A percentile compares a stretch with the other conserved stretches of the same genome.
These are phyloP conservation scores for Chironomus striatipennis DNA, from an alignment of 1,140 invertebrate species.

Conservation along the genomic window DNA sequence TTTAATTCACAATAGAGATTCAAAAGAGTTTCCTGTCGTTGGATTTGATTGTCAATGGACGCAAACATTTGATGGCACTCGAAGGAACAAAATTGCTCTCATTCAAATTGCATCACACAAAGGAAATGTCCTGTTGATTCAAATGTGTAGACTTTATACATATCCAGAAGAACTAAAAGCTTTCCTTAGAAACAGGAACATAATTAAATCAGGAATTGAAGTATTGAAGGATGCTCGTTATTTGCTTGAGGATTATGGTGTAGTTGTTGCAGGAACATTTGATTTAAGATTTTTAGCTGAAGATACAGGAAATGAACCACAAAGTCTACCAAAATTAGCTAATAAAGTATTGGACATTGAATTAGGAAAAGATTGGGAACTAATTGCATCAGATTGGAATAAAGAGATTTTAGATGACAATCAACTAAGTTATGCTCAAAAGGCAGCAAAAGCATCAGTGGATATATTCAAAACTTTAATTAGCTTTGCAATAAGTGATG, in stretches of 20 bases:
- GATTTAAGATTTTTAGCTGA: not conserved
- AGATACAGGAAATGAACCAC: not conserved
- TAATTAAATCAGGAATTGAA: not conserved
- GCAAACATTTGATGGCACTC: not conserved
- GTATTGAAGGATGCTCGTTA: not conserved
- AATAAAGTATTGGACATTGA: not conserved
- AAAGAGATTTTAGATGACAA: not conserved
- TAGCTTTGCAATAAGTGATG: not conserved
- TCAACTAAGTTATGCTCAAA: slow-evolving; percentile 14
- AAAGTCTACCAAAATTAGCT: not conserved
- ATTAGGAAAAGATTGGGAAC: not conserved
- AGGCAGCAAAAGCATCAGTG: not conserved
- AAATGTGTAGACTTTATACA: not conserved
- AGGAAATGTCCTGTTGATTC: not conserved
- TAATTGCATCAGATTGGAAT: not conserved
- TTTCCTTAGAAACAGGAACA: not conserved
- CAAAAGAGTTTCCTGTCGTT: not conserved
- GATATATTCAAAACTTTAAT: not conserved
- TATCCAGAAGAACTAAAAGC: not conserved
- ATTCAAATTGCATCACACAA: not conserved
- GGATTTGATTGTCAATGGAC: slow-evolving; percentile 1
- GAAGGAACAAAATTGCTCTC: not conserved
- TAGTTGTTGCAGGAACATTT: not conserved
- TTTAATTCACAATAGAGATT: not conserved
- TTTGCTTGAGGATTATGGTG: not conserved